Evolutionary conservation across 2,888 invertebrate genomes (phyloP), one percentile per base, ranked within the genome.

Genomic region (Macaria liturata): DNA sequence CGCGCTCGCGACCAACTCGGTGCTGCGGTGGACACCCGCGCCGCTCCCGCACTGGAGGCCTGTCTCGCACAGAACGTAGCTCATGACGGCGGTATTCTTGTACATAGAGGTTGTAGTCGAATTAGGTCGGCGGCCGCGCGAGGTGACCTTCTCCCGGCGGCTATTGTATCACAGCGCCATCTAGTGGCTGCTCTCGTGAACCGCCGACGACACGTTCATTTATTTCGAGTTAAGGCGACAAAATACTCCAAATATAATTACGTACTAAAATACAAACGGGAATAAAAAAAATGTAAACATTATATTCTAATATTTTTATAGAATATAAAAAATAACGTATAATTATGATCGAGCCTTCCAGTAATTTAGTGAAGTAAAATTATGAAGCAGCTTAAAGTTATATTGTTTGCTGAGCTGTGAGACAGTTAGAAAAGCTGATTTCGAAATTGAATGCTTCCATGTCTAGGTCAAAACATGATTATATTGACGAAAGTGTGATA

Each of bases 231-330:
- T 83, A 81, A 83, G 81, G 78, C 80, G 73, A 78, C 74, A 80
- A 81, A 81, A 84, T 87, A 88, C 86, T 88, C 86, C 86, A 86
- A 86, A 79, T 79, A 82, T 84, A 80, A 81, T 80, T 81, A 84
- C 84, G 81, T 84, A 83, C 52, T 84, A 83, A 83, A 82, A 80
- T 72, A 76, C 81, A 81, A 84, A 83, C 77, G 76, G 81, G 81
- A 79, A 81, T 79, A 77, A 77, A 72, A n/a, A 78, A 77, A 77
- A 51, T 51, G 51, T 57, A 69, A 74, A 75, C 71, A 69, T 75
- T 74, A 83, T 90, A 88, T 89, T 90, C 89, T 89, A 91, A 91
- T 91, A 91, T 90, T 91, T 91, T 91, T 91, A 91, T 91, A 91
- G 91, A 88, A 88, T 89, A 88, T 86, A 84, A 88, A 85, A 78